These are phyloP conservation scores for Erythrolamprus reginae DNA, from an alignment of 2,113 vertebrate genomes.

Conservation along the genomic window DNA sequence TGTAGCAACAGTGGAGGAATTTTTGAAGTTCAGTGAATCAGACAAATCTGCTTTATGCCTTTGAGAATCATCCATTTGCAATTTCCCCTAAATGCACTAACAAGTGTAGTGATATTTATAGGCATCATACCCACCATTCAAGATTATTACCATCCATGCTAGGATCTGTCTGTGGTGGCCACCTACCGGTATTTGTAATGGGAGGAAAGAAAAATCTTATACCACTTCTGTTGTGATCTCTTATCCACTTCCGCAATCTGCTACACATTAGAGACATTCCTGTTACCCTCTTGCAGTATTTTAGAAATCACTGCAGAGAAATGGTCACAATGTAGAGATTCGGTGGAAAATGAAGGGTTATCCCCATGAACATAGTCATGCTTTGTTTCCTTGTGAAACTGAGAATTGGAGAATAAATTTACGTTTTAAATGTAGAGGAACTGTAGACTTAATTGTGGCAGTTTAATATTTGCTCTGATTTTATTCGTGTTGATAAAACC, in stretches of 20 bases:
- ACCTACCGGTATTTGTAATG: not conserved
- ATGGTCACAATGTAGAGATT: not conserved
- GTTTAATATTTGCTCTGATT: not conserved
- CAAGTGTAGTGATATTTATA: not conserved
- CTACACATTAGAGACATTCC: not conserved
- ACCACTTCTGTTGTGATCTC: not conserved
- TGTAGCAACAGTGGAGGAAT: not conserved
- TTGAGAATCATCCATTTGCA: not conserved
- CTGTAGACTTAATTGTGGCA: not conserved
- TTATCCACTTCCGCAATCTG: not conserved
- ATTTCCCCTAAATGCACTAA: not conserved
- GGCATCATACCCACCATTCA: not conserved
- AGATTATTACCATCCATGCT: not conserved
- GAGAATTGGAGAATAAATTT: not conserved
- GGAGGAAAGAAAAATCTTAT: not conserved
- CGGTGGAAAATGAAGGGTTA: not conserved
- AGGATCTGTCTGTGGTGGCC: not conserved
- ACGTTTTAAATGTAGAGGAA: not conserved
- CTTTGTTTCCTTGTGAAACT: not conserved
- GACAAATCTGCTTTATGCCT: not conserved
- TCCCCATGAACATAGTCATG: not conserved
- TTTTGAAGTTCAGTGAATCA: not conserved
- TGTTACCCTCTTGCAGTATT: not conserved
- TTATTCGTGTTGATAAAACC: not conserved
- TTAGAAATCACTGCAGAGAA: not conserved